A percentile compares a stretch with the other conserved stretches of the same genome.
Evolutionary conservation across 2,113 vertebrate species (phyloP).

Genomic region (Leptodactylus fuscus): DNA sequence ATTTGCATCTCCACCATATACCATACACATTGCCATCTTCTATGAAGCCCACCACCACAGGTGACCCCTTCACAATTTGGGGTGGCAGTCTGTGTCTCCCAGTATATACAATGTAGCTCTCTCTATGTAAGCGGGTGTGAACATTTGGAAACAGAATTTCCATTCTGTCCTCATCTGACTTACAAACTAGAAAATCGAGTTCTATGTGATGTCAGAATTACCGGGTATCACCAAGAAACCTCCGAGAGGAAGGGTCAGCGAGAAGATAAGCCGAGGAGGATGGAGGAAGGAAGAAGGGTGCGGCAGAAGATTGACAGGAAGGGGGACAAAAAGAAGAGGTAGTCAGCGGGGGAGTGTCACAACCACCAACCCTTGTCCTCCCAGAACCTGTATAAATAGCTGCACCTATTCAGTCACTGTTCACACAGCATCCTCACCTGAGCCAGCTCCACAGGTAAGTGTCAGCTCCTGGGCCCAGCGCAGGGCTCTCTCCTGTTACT

Average conservation of each 20-base stretch:
- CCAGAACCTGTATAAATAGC: slow-evolving; percentile 2
- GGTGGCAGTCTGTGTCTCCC: too few species aligned
- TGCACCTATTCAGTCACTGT: not conserved
- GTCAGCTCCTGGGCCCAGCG: not conserved
- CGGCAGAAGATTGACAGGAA: not conserved
- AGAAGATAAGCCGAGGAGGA: too few species aligned
- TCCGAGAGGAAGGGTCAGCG: not conserved
- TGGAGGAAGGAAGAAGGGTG: not conserved
- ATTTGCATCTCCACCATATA: too few species aligned
- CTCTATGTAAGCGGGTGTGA: too few species aligned
- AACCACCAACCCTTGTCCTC: too few species aligned
- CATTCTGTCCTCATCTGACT: not conserved
- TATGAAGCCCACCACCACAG: too few species aligned
- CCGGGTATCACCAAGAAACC: not conserved
- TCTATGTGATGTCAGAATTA: not conserved
- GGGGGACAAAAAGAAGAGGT: not conserved
- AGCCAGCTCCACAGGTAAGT: slow-evolving; percentile 18
- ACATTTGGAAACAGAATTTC: too few species aligned
- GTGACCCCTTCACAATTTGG: too few species aligned
- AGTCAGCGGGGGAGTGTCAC: not conserved
- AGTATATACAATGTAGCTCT: too few species aligned
- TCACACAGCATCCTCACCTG: not conserved
- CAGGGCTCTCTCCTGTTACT: not conserved
- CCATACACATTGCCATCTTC: too few species aligned
- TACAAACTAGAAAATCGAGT: slow-evolving; percentile 5